Conservation (phyloP, 1,140 invertebrate species). For the Pogonognathellus flavescens region DNA sequence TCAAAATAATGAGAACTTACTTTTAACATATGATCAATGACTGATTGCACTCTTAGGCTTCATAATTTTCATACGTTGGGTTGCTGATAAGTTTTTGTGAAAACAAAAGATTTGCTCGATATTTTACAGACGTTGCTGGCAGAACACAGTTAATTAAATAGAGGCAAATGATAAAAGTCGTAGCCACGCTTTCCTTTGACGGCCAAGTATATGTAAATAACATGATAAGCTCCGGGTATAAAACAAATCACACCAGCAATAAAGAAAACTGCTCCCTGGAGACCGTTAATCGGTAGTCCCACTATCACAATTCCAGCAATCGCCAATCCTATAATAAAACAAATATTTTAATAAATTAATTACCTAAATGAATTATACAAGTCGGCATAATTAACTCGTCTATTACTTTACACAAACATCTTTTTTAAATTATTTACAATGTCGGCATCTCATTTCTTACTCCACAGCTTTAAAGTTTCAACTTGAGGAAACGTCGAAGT, state of each 20-base stretch:
- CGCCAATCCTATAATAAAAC: constrained; percentile 72
- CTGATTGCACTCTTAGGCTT: not conserved
- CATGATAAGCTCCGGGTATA: constrained; percentile 81
- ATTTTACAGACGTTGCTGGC: no score
- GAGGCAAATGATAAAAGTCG: constrained; percentile 85
- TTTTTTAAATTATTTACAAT: no score
- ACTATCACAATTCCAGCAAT: constrained; percentile 81
- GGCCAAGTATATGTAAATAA: constrained; percentile 86
- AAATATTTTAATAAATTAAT: constrained; percentile 1
- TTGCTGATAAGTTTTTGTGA: not conserved
- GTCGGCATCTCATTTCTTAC: no score
- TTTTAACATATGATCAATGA: not conserved
- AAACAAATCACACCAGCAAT: constrained; percentile 86
- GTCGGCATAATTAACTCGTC: not conserved
- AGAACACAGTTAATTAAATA: constrained; percentile 77
- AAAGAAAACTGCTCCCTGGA: constrained; percentile 84
- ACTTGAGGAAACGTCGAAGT: no score
- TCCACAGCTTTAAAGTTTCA: no score
- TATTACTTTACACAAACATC: no score
- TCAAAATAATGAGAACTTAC: no score
- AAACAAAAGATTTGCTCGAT: no score
- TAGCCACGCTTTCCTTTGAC: constrained; percentile 84
- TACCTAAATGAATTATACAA: not conserved
- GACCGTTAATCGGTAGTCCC: constrained; percentile 75
- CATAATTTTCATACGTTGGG: not conserved